phyloP scores from a whole-genome alignment of 2,113 vertebrate genomes.

The Hystrix brachyura region DNA sequence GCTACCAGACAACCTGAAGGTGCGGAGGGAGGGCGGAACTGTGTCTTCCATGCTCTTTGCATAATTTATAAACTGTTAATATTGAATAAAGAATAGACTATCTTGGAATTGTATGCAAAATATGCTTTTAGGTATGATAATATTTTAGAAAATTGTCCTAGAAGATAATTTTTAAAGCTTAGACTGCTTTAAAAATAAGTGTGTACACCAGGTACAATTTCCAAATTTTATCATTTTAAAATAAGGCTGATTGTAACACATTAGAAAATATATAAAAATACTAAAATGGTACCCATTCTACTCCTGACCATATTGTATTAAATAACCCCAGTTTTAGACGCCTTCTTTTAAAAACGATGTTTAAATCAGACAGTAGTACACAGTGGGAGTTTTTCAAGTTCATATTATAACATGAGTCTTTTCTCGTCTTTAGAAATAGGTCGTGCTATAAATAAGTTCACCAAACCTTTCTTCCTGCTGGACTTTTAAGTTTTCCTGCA shows the following conservation, averaged over 20 bases:
- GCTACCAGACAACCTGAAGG: slow-evolving; percentile 96
- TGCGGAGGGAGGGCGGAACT: slow-evolving; percentile 51
- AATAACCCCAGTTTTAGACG: background rate
- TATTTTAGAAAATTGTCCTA: slow-evolving; percentile 53
- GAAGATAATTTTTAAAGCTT: slow-evolving; percentile 49
- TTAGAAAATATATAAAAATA: slow-evolving; percentile 32
- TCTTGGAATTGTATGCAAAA: slow-evolving; percentile 29
- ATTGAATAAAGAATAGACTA: background rate
- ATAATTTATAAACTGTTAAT: background rate
- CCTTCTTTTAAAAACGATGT: background rate
- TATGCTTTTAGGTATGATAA: background rate
- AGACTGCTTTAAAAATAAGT: slow-evolving; percentile 29
- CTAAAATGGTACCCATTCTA: background rate
- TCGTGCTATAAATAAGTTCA: background rate
- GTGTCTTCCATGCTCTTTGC: background rate
- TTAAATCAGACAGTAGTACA: background rate
- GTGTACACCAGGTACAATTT: background rate
- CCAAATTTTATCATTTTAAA: slow-evolving; percentile 40
- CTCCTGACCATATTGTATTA: background rate
- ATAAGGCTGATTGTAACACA: slow-evolving; percentile 11
- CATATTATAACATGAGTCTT: background rate
- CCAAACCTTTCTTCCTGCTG: background rate
- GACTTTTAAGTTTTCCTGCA: background rate
- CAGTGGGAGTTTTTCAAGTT: background rate
- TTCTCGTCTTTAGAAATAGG: slow-evolving; percentile 21